Evolutionary conservation across 1,140 invertebrate genomes (phyloP).

Genomic region (Scylla paramamosain): DNA sequence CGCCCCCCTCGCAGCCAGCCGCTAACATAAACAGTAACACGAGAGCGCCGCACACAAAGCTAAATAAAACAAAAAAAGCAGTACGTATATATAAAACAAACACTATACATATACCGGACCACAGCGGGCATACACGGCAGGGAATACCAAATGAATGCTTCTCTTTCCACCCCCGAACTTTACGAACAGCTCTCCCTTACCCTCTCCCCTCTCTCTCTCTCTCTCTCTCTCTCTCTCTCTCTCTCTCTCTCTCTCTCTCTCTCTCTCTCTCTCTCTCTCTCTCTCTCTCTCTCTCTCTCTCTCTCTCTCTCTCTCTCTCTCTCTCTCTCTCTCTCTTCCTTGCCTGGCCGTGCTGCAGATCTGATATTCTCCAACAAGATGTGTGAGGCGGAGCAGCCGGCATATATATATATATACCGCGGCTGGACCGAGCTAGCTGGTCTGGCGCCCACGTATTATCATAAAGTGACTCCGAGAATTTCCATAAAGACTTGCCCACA

Average conservation of each 20-base stretch:
- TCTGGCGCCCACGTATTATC: constrained; percentile 18
- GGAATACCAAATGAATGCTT: constrained; percentile 2
- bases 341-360: not conserved
- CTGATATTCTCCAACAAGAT: constrained; percentile 23
- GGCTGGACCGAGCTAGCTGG: not conserved
- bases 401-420: constrained; percentile 21
- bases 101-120: not conserved
- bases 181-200: not conserved
- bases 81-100: not conserved
- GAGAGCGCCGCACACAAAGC: not conserved
- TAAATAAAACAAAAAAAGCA: not conserved
- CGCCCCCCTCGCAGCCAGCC: not conserved
- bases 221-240: constrained; percentile 11
- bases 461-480: constrained; percentile 23
- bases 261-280: not conserved
- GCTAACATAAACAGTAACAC: not conserved
- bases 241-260: not conserved
- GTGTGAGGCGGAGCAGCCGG: constrained; percentile 4
- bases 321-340: not conserved
- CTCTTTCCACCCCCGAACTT: constrained; percentile 17
- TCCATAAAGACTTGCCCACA: constrained; percentile 21
- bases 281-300: not conserved
- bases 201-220: not conserved
- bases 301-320: not conserved
- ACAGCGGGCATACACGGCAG: not conserved